These are phyloP conservation scores for Raphicerus campestris DNA, from an alignment of 2,113 vertebrate genomes.

Conservation along the genomic window DNA sequence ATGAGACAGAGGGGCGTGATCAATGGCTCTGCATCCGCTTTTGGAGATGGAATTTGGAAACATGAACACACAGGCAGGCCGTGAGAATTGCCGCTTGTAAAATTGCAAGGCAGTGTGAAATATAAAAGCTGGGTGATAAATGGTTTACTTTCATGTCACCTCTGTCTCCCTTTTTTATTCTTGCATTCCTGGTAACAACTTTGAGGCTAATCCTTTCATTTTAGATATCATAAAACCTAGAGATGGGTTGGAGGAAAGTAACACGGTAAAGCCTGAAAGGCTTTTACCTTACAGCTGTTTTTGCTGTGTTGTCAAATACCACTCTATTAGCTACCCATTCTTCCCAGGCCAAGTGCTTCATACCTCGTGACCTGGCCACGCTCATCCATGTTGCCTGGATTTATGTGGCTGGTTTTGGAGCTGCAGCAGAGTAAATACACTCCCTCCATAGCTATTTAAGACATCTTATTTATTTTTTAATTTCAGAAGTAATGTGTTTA, in stretches of 20 bases:
- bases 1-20: background rate
- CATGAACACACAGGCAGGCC: background rate
- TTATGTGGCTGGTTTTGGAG: background rate
- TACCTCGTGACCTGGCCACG: background rate
- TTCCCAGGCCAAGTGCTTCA: background rate
- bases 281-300: background rate
- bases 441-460: background rate
- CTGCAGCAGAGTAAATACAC: background rate
- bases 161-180: background rate
- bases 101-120: background rate
- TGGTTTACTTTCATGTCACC: background rate
- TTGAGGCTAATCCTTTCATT: constrained; percentile 1
- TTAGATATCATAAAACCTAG: background rate
- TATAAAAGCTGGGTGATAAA: background rate
- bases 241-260: background rate
- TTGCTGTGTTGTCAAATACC: background rate
- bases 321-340: background rate
- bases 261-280: background rate
- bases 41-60: constrained; percentile 25
- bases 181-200: background rate
- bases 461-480: background rate
- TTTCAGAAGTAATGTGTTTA: constrained; percentile 9
- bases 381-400: background rate
- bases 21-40: background rate
- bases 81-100: background rate